Conservation (phyloP, 2,797 vertebrate species). For the Tokudaia muenninki region DNA sequence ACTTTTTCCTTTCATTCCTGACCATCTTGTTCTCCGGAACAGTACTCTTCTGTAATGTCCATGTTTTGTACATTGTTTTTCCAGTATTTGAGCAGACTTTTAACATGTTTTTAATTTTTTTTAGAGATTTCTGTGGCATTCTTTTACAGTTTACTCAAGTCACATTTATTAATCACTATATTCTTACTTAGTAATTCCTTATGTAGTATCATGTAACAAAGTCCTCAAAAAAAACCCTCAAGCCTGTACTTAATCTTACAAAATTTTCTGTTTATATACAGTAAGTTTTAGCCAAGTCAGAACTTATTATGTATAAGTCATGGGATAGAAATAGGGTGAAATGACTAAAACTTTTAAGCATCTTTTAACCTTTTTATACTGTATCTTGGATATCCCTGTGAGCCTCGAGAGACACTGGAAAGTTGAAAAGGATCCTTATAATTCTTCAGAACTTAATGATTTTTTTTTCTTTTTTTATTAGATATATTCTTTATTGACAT, state of each 20-base stretch:
- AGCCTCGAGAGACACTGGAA: slow-evolving; percentile 14
- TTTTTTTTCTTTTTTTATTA: too few relatives aligned
- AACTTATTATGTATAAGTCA: background rate
- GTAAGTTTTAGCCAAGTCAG: background rate
- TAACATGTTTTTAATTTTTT: background rate
- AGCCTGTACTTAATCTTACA: slow-evolving; percentile 34
- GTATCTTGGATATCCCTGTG: background rate
- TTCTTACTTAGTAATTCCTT: background rate
- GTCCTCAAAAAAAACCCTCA: too few relatives aligned
- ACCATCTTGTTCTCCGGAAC: background rate
- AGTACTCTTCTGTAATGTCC: background rate
- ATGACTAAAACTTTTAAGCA: background rate
- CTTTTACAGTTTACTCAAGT: background rate
- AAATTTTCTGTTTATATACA: background rate
- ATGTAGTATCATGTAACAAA: background rate
- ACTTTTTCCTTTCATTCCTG: background rate
- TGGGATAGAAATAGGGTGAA: background rate
- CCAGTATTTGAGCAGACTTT: background rate
- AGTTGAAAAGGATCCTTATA: background rate
- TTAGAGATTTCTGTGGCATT: background rate
- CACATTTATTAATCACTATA: background rate
- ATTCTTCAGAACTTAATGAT: background rate
- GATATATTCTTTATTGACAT: too few relatives aligned
- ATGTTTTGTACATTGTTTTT: background rate
- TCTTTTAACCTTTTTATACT: background rate